Conservation (phyloP, 53 echinoderm and acorn worm species). For the Crossaster papposus region DNA sequence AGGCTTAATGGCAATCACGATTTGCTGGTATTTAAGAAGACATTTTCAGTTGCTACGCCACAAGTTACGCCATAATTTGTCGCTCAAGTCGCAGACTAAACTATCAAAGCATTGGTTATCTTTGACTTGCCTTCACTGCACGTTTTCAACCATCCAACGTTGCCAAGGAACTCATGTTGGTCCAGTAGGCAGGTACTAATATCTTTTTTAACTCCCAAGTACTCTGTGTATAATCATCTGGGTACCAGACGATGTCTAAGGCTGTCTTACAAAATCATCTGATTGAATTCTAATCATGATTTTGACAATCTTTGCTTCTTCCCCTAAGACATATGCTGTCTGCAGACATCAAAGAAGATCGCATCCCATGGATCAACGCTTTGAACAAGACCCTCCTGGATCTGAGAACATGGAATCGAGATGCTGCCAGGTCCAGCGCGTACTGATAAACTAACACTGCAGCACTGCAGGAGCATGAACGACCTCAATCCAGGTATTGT, state of each 20-base stretch:
- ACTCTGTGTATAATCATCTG: too few relatives aligned
- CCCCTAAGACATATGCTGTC: conserved; percentile 79
- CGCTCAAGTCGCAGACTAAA: too few relatives aligned
- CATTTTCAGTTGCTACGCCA: too few relatives aligned
- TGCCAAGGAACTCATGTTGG: too few relatives aligned
- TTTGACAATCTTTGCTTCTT: not conserved
- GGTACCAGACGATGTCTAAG: not conserved
- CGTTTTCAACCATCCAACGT: too few relatives aligned
- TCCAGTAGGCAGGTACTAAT: too few relatives aligned
- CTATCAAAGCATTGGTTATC: too few relatives aligned
- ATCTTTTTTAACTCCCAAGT: too few relatives aligned
- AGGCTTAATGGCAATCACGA: too few relatives aligned
- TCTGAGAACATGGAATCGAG: conserved; percentile 91
- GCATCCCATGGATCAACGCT: conserved; percentile 82
- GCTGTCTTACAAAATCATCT: not conserved
- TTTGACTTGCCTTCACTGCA: too few relatives aligned
- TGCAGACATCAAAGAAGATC: conserved; percentile 95
- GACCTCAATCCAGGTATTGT: not conserved
- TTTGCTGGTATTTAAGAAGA: too few relatives aligned
- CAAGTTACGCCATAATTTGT: too few relatives aligned
- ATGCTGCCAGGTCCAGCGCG: conserved; percentile 61
- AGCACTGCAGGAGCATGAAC: not conserved
- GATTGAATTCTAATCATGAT: not conserved
- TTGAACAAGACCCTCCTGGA: conserved; percentile 90
- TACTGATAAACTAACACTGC: not conserved